Evolutionary conservation across 2,113 vertebrate species (phyloP).

Genomic region (Apistogramma diplotaenia): DNA sequence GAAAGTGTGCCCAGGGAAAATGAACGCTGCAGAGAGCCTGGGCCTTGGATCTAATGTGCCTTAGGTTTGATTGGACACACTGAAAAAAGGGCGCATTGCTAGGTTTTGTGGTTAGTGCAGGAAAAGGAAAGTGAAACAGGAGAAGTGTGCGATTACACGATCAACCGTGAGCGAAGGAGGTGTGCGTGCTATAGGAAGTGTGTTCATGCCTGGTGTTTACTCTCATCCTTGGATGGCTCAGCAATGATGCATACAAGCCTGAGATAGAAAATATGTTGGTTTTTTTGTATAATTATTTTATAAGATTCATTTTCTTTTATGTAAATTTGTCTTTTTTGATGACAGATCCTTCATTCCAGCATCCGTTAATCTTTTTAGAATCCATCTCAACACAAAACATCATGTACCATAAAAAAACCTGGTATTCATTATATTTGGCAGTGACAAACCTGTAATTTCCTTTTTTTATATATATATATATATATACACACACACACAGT

Average conservation of each 20-base stretch:
- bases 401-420: conserved; percentile 1
- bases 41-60: conserved; percentile 1
- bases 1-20: conserved; percentile 2
- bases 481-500: too few relatives aligned
- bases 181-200: not conserved
- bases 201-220: conserved; percentile 18
- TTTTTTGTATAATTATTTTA: conserved; percentile 65
- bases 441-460: conserved; percentile 12
- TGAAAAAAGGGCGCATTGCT: not conserved
- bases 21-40: not conserved
- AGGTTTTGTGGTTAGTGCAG: conserved; percentile 30
- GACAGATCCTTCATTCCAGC: conserved; percentile 57
- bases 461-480: not conserved
- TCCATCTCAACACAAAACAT: not conserved
- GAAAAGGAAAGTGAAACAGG: conserved; percentile 1
- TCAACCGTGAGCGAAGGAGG: not conserved
- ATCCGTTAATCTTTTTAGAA: conserved; percentile 1
- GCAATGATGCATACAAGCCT: conserved; percentile 15
- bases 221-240: conserved; percentile 12
- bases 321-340: conserved; percentile 28
- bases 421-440: conserved; percentile 7
- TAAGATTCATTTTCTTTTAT: conserved; percentile 41
- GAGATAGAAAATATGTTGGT: conserved; percentile 22
- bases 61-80: conserved; percentile 18
- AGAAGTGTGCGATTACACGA: not conserved